phyloP scores from a whole-genome alignment of 1,140 invertebrate species.

The Leptopilina boulardi region DNA sequence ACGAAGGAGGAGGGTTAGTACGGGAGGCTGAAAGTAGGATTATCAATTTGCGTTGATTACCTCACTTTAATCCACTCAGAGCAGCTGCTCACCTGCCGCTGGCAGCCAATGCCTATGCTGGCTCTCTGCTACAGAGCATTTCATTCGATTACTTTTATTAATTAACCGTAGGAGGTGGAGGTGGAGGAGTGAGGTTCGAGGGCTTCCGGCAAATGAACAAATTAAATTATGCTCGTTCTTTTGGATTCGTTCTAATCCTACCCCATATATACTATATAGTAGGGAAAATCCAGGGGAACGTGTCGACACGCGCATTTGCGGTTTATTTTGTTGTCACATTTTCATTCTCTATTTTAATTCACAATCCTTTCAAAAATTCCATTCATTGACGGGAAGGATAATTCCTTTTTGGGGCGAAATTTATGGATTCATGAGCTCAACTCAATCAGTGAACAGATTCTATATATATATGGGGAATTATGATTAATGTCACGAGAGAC shows the following conservation, averaged over 20 bases:
- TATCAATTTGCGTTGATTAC: constrained; percentile 74
- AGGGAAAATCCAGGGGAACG: not conserved
- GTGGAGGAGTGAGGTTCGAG: constrained; percentile 32
- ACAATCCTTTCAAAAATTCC: not conserved
- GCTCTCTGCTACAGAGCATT: constrained; percentile 56
- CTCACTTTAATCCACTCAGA: constrained; percentile 72
- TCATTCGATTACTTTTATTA: constrained; percentile 72
- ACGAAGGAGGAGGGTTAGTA: constrained; percentile 39
- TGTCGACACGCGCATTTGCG: not conserved
- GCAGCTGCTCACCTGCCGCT: constrained; percentile 69
- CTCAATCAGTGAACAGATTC: not conserved
- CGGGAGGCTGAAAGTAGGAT: constrained; percentile 67
- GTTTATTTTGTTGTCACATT: not conserved
- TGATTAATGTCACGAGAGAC: no score
- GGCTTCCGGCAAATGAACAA: constrained; percentile 63
- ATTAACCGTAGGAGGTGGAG: constrained; percentile 66
- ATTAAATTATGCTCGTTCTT: constrained; percentile 65
- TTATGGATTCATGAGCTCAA: not conserved
- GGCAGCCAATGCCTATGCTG: constrained; percentile 51
- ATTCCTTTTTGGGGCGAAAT: not conserved
- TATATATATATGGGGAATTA: not conserved
- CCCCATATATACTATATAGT: not conserved
- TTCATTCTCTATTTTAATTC: not conserved
- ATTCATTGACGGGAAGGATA: not conserved
- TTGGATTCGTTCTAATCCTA: constrained; percentile 39